A percentile compares a stretch with the other conserved stretches of the same genome.
phyloP scores from a whole-genome alignment of 2,888 invertebrate species.

The Acleris emargana region DNA sequence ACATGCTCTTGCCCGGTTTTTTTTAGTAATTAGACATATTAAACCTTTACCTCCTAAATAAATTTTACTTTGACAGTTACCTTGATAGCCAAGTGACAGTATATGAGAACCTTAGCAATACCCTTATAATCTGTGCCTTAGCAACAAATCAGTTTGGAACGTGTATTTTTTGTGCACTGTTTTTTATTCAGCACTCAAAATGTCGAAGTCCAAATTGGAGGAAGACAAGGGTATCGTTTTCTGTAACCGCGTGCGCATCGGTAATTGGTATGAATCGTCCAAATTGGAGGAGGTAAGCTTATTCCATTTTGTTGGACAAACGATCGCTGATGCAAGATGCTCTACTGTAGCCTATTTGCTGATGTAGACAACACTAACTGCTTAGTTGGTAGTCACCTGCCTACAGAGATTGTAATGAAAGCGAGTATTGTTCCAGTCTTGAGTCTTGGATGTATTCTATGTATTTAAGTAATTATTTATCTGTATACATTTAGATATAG shows the following conservation, averaged over 20 bases:
- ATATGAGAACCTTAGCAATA: background rate
- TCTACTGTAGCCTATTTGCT: conserved; percentile 8
- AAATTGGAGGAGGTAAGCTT: conserved; percentile 67
- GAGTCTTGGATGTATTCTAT: no score
- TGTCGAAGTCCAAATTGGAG: conserved; percentile 48
- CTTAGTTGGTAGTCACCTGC: no score
- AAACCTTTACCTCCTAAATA: background rate
- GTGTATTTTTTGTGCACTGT: background rate
- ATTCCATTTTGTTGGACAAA: conserved; percentile 27
- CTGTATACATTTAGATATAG: no score
- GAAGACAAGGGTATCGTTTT: conserved; percentile 72
- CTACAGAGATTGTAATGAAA: no score
- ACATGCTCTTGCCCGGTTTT: no score
- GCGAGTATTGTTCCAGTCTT: no score
- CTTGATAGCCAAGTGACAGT: conserved; percentile 1
- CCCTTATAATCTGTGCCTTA: no score
- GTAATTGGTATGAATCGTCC: conserved; percentile 77
- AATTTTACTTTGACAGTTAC: background rate
- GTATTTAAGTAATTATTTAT: no score
- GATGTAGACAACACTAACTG: no score
- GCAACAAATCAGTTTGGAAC: background rate
- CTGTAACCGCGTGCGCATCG: conserved; percentile 68
- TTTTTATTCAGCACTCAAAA: conserved; percentile 9
- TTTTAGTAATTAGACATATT: background rate
- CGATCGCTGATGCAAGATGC: conserved; percentile 16